Percentiles rank a stretch among this genome's conserved stretches.
Evolutionary conservation across 2,888 invertebrate genomes (phyloP).

Genomic region (Bedellia somnulentella): DNA sequence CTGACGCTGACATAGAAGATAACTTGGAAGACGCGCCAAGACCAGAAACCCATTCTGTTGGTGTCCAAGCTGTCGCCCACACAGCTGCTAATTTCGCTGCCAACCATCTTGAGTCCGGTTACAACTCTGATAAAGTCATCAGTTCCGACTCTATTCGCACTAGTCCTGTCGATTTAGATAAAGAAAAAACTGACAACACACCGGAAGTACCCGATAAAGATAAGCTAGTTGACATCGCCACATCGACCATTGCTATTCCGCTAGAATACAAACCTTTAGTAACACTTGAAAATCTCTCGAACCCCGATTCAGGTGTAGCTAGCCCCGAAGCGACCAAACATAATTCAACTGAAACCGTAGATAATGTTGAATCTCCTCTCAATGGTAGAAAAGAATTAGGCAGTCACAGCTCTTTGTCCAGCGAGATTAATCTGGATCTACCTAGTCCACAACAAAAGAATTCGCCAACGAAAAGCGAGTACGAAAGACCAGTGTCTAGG

Average conservation of each 20-base stretch:
- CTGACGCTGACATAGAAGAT: conserved; percentile 82
- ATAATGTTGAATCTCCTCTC: conserved; percentile 45
- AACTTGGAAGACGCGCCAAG: conserved; percentile 65
- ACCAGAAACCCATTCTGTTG: conserved; percentile 24
- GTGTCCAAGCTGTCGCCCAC: conserved; percentile 32
- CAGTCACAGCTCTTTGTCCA: conserved; percentile 51
- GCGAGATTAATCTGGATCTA: conserved; percentile 59
- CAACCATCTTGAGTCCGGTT: conserved; percentile 66
- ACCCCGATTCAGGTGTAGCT: conserved; percentile 56
- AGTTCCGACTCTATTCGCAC: conserved; percentile 49
- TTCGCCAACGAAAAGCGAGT: conserved; percentile 34
- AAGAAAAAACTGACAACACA: conserved; percentile 59
- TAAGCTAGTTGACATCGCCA: conserved; percentile 45
- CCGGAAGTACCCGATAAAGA: conserved; percentile 61
- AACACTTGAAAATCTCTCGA: conserved; percentile 39
- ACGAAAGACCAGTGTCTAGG: conserved; percentile 31
- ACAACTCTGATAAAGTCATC: conserved; percentile 60
- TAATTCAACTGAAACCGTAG: conserved; percentile 53
- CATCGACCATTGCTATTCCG: conserved; percentile 29
- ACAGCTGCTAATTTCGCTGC: conserved; percentile 49
- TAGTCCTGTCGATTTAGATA: conserved; percentile 45
- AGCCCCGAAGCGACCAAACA: conserved; percentile 62
- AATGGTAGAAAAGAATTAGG: conserved; percentile 46
- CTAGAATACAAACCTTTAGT: conserved; percentile 44
- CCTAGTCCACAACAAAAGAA: conserved; percentile 49